Conservation (phyloP, 2,797 vertebrate genomes). For the Enteromius thamalakanensis region DNA sequence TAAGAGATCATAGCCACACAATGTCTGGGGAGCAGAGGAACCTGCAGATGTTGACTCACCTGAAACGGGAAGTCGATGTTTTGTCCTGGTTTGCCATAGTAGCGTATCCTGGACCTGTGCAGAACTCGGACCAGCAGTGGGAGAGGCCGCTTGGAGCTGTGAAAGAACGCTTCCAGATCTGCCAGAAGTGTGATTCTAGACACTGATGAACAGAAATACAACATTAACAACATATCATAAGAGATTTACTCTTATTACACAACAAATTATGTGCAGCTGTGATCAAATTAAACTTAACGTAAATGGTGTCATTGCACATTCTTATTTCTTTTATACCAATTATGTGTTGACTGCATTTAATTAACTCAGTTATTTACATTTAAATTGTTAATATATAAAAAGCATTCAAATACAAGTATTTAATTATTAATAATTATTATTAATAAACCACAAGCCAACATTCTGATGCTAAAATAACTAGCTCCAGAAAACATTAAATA, state of each 20-base stretch:
- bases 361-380: background rate
- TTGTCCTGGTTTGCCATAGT: conserved; percentile 86
- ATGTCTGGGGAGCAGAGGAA: background rate
- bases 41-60: conserved; percentile 70
- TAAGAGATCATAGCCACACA: background rate
- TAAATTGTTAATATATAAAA: background rate
- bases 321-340: background rate
- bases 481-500: background rate
- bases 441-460: background rate
- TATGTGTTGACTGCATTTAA: background rate
- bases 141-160: conserved; percentile 65
- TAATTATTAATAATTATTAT: background rate
- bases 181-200: conserved; percentile 79
- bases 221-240: background rate
- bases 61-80: conserved; percentile 86
- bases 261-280: background rate
- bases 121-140: conserved; percentile 89
- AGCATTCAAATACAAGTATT: background rate
- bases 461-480: background rate
- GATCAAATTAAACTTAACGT: background rate
- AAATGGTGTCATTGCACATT: background rate
- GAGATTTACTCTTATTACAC: background rate
- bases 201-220: conserved; percentile 70
- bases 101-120: conserved; percentile 87
- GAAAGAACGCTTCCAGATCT: conserved; percentile 80